phyloP scores from a whole-genome alignment of 2,113 vertebrate genomes.

The Indicator maculatus region DNA sequence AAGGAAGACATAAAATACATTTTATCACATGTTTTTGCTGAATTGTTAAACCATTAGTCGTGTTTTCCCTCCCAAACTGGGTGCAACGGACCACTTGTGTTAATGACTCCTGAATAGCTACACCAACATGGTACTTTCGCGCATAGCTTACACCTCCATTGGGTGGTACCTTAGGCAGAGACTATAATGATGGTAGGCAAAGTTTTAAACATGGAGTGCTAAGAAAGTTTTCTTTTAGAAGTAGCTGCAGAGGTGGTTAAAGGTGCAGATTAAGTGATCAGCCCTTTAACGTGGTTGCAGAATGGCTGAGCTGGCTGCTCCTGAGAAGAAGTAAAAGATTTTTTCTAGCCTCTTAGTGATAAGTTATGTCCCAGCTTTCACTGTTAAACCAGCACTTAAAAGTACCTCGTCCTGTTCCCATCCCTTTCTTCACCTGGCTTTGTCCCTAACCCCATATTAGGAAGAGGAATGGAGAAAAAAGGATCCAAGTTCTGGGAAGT shows the following conservation, averaged over 20 bases:
- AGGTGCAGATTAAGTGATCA: background rate
- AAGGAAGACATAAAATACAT: slow-evolving; percentile 48
- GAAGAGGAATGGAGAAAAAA: background rate
- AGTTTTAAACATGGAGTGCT: background rate
- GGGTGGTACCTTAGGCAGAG: background rate
- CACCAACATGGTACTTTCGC: background rate
- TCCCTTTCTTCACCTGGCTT: background rate
- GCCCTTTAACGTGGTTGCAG: background rate
- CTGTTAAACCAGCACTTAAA: background rate
- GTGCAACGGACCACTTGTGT: background rate
- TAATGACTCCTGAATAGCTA: background rate
- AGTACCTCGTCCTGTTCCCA: background rate
- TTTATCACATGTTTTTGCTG: slow-evolving; percentile 10
- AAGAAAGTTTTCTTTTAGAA: background rate
- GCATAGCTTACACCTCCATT: background rate
- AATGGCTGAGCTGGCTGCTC: background rate
- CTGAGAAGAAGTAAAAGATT: background rate
- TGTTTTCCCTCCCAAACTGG: background rate
- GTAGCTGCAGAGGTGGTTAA: background rate
- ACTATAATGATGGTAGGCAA: background rate
- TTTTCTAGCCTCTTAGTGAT: background rate
- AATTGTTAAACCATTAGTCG: background rate
- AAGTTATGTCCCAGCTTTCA: background rate
- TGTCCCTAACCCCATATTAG: background rate
- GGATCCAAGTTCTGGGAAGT: background rate